Conservation (phyloP, 2,797 vertebrate species). For the Microcaecilia unicolor region DNA sequence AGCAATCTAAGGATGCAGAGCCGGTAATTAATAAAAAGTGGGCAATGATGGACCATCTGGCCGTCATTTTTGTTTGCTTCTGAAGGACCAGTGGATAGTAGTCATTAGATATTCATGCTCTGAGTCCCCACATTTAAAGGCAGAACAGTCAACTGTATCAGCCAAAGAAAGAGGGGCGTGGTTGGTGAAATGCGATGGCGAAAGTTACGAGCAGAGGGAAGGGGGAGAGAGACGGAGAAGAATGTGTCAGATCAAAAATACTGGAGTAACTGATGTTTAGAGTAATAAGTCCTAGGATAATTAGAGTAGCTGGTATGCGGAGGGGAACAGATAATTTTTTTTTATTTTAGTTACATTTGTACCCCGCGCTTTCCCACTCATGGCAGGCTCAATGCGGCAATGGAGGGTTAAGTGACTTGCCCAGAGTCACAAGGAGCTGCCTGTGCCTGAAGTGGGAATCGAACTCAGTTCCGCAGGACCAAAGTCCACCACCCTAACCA, state of each 20-base stretch:
- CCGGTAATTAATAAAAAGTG: conserved; percentile 32
- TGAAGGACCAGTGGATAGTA: neutral
- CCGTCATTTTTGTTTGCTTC: neutral
- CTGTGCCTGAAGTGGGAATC: too few relatives aligned
- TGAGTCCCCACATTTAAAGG: neutral
- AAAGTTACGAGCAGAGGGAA: neutral
- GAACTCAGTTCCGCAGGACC: too few relatives aligned
- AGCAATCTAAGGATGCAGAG: conserved; percentile 3
- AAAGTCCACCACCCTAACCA: too few relatives aligned
- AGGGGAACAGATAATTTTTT: neutral
- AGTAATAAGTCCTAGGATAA: neutral
- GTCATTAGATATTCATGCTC: conserved; percentile 28
- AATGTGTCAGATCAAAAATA: neutral
- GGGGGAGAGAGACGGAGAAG: too few relatives aligned
- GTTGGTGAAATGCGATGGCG: neutral
- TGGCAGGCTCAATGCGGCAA: too few relatives aligned
- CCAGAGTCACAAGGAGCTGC: too few relatives aligned
- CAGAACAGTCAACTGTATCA: neutral
- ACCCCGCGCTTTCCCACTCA: too few relatives aligned
- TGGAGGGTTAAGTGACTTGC: too few relatives aligned
- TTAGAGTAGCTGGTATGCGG: accelerated
- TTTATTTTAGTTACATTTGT: too few relatives aligned
- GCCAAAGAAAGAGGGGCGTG: too few relatives aligned
- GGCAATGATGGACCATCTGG: conserved; percentile 27
- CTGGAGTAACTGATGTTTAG: neutral